Evolutionary conservation across 53 echinoderm and acorn worm species (phyloP), one percentile per base, ranked within the genome.

Genomic region (Astropecten irregularis): DNA sequence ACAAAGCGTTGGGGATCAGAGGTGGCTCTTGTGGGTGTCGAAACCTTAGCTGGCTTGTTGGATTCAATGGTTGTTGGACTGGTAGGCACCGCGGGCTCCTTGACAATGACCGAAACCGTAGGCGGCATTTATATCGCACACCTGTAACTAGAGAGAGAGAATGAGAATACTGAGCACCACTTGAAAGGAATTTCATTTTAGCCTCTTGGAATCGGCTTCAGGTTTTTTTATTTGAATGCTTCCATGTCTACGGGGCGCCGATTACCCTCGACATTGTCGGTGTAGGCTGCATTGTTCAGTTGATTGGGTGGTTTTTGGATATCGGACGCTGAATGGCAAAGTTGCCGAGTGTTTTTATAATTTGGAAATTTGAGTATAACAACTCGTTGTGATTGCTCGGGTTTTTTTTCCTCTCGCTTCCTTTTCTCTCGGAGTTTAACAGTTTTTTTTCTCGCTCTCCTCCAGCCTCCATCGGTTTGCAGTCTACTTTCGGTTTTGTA

Each of bases 321-420:
- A 30, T 18, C 62, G 3, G 46, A 30, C 27, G 8, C 33, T 79
- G 79, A 60, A 79, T 79, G 47, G 79, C 18, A 10, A 44, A 77
- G 40, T 30, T 28, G 79, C 61, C n/a, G 30, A 40, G 48, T 79
- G 79, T 79, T 79, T 79, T 59, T 40, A 46, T 79, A 79, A 79
- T 79, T 61, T 11, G 15, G 62, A 79, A 79, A 79, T 40, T 60
- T 46, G 79, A 79, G 49, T 61, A 26, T 30, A 68, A 79, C 79
- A 79, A 79, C 61, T 47, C n/a, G 48, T 38, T 25, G 39, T 38
- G 58, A n/a, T 64, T 64, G n/a, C n/a, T n/a, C n/a, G n/a, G n/a
- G n/a, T n/a, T n/a, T n/a, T n/a, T n/a, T n/a, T n/a, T n/a, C n/a
- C n/a, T n/a, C n/a, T n/a, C n/a, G n/a, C n/a, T 36, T 74, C 32